Conservation (phyloP, 2,113 vertebrate species). For the Sebastes schlegelii region DNA sequence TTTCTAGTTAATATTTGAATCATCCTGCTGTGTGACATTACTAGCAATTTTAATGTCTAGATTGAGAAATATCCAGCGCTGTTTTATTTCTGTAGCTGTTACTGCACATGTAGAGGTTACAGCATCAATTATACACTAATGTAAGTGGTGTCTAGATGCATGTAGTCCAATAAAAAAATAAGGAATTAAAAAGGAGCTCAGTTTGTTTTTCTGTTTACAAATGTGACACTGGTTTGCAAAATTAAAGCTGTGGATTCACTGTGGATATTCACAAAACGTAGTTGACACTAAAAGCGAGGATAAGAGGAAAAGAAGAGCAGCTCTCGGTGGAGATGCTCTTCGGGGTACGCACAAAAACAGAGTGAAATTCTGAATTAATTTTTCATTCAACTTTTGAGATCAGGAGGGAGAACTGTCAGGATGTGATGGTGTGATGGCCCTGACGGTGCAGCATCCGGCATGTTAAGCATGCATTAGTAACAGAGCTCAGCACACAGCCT, state of each 20-base stretch:
- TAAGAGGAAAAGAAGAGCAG: neutral
- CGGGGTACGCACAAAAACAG: neutral
- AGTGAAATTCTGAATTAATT: neutral
- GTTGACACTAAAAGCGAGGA: too few relatives aligned
- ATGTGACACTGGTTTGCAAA: neutral
- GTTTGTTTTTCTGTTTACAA: constrained; percentile 15
- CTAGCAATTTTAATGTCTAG: constrained; percentile 31
- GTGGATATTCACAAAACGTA: too few relatives aligned
- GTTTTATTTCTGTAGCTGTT: constrained; percentile 53
- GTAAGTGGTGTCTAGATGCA: constrained; percentile 74
- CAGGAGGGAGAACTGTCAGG: neutral
- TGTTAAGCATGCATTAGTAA: constrained; percentile 2
- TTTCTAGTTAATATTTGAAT: constrained; percentile 12
- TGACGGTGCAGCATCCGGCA: constrained; percentile 7
- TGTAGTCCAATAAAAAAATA: constrained; percentile 76
- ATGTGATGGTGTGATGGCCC: constrained; percentile 9
- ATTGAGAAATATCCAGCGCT: constrained; percentile 16
- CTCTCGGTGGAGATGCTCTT: neutral
- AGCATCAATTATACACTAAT: constrained; percentile 69
- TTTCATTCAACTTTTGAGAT: neutral
- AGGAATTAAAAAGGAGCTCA: constrained; percentile 18
- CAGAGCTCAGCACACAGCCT: neutral
- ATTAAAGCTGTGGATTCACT: neutral
- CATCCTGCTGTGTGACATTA: constrained; percentile 40
- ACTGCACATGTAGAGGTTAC: constrained; percentile 51